Conservation (phyloP, 2,797 vertebrate genomes). For the Benthosema pterotum region DNA sequence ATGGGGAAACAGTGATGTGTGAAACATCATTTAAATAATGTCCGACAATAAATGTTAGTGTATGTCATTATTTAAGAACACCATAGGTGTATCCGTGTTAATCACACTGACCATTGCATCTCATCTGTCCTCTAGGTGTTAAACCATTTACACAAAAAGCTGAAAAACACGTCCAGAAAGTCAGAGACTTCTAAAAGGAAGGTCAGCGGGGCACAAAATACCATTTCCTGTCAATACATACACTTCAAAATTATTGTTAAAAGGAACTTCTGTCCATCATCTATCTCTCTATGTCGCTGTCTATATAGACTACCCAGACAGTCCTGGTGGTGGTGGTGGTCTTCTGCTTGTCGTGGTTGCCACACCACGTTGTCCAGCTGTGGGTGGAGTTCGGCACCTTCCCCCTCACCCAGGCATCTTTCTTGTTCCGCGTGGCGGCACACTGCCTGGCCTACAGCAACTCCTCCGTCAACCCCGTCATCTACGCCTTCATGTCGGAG, state of each 20-base stretch:
- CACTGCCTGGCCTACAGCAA: conserved; percentile 97
- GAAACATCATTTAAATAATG: too few relatives aligned
- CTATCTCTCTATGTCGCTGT: not conserved
- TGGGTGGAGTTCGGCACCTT: conserved; percentile 95
- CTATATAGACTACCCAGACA: conserved; percentile 93
- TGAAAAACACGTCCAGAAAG: conserved; percentile 93
- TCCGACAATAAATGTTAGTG: too few relatives aligned
- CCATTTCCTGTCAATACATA: not conserved
- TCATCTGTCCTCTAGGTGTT: conserved; percentile 83
- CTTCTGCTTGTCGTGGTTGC: conserved; percentile 95
- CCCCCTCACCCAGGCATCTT: conserved; percentile 92
- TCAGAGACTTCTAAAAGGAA: conserved; percentile 95
- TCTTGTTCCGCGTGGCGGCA: conserved; percentile 88
- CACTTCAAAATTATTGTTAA: too few relatives aligned
- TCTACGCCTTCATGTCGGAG: conserved; percentile 94
- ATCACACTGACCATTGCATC: not conserved
- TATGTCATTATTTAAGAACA: too few relatives aligned
- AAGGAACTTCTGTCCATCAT: not conserved
- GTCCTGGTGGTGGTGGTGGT: conserved; percentile 94
- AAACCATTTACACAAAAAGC: conserved; percentile 93
- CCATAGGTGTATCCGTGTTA: too few relatives aligned
- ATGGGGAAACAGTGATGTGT: too few relatives aligned
- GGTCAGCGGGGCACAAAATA: conserved; percentile 71
- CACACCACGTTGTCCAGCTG: conserved; percentile 90
- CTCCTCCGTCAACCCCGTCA: conserved; percentile 94